Conservation (phyloP, 2,888 invertebrate species). For the Idaea aversata region DNA sequence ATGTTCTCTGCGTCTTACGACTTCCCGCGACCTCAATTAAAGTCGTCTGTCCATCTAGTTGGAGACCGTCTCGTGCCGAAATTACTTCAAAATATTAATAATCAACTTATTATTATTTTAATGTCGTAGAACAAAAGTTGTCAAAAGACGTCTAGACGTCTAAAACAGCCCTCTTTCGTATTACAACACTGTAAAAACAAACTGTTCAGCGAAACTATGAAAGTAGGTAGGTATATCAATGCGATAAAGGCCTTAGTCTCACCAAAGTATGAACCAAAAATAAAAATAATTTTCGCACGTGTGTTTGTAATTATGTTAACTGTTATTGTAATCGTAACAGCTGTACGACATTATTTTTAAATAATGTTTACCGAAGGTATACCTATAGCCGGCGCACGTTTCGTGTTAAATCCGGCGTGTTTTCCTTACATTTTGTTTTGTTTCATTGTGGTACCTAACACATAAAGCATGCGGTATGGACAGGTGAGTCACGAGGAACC, state of each 20-base stretch:
- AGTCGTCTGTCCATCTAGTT: too few species aligned
- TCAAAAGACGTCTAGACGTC: too few species aligned
- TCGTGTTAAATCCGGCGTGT: slow-evolving; percentile 16
- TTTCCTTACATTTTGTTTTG: slow-evolving; percentile 28
- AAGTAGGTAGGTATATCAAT: not conserved
- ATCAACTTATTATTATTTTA: too few species aligned
- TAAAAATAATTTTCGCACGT: not conserved
- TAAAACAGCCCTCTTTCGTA: too few species aligned
- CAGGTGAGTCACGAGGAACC: not conserved
- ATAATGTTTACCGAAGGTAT: slow-evolving; percentile 40
- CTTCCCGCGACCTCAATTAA: too few species aligned
- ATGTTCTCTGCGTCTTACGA: too few species aligned
- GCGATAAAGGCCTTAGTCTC: not conserved
- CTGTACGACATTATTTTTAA: slow-evolving; percentile 49
- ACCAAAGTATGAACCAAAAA: not conserved
- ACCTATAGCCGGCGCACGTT: slow-evolving; percentile 30
- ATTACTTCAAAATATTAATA: too few species aligned
- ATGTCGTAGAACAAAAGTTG: too few species aligned
- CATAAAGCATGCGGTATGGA: not conserved
- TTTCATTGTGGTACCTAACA: not conserved
- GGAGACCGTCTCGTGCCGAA: too few species aligned
- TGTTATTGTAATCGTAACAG: slow-evolving; percentile 33
- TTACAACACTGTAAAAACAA: too few species aligned
- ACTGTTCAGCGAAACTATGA: not conserved
- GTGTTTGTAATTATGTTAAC: slow-evolving; percentile 25